Base-by-base conservation (phyloP, 2,888 invertebrate species). In the Eretmocerus hayati region DNA sequence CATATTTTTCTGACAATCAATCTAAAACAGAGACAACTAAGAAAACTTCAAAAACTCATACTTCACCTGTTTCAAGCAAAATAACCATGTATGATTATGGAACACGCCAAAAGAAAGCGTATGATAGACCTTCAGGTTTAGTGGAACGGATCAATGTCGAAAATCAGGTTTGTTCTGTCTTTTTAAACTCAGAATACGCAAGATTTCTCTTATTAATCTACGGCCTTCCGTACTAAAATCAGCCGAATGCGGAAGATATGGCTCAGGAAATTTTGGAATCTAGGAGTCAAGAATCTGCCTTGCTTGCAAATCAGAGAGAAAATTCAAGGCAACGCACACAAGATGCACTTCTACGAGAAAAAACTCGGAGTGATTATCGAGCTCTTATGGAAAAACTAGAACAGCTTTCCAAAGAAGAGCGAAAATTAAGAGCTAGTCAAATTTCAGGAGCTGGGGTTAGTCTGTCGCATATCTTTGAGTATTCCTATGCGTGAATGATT, bases 311-410 rank as follows among this genome's bases (percentile, higher is more conserved):
- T 46, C 61, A 61, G 31, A 62, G 59, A 55, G 41, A 56, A 21
- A 57, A 47, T 22, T 60, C 61, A 0, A 57, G 63, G 43, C 59
- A 61, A 47, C 60, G 67, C 5, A 63, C 65, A 3, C 58, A 64
- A 33, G 65, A 69, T 56, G 71, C 71, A 11, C 42, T 62, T 22
- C 55, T 67, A 11, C 61, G 69, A 23, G 69, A 71, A 47, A 63
- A 59, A 55, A 63, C 67, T 8, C 60, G 64, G 20, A 61, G 62
- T 2, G 67, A 71, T 59, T 68, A 69, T 51, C 56, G 64, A 39
- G 57, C 56, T 5, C 59, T 69, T 16, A n/a, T 67, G 16, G 56
- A 64, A 50, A 65, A 59, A 56, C 49, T 69, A 15, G 59, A 67
- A 40, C 58, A 62, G 23, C 56, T 64, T 18, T 48, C 62, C 1